Conservation (phyloP, 2,113 vertebrate species). For the Nannospalax galili region DNA sequence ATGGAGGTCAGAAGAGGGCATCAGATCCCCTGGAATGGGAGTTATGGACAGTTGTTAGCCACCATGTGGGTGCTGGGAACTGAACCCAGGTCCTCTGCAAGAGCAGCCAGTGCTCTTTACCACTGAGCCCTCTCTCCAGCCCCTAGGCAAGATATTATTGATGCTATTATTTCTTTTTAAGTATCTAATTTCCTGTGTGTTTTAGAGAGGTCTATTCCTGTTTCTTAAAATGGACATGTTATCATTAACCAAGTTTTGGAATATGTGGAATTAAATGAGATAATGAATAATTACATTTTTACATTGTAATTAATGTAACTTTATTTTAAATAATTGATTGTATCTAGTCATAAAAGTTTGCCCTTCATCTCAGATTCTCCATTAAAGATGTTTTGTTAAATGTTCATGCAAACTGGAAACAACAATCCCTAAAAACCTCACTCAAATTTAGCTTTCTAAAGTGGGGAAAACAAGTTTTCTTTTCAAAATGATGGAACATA, state of each 20-base stretch:
- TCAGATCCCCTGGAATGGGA: too few relatives aligned
- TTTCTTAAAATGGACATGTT: conserved; percentile 35
- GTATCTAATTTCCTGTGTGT: not conserved
- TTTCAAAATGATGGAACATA: not conserved
- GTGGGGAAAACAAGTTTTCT: conserved; percentile 22
- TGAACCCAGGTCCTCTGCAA: too few relatives aligned
- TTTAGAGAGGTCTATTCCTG: not conserved
- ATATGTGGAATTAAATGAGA: not conserved
- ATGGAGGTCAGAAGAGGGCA: too few relatives aligned
- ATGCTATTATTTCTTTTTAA: not conserved
- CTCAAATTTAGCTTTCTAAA: not conserved
- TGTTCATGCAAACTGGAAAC: too few relatives aligned
- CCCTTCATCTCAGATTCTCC: too few relatives aligned
- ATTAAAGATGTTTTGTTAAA: not conserved
- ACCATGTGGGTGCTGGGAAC: too few relatives aligned
- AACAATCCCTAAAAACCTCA: not conserved
- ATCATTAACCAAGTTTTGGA: conserved; percentile 49
- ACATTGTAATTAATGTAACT: not conserved
- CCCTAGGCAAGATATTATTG: too few relatives aligned
- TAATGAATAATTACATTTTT: conserved; percentile 17
- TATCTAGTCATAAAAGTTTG: not conserved
- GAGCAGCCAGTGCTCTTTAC: too few relatives aligned
- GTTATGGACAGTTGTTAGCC: too few relatives aligned
- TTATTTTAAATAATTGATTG: not conserved
- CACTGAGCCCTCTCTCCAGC: too few relatives aligned